These are phyloP conservation scores for Cynopterus sphinx DNA, from an alignment of 2,797 vertebrate species.

Conservation along the genomic window DNA sequence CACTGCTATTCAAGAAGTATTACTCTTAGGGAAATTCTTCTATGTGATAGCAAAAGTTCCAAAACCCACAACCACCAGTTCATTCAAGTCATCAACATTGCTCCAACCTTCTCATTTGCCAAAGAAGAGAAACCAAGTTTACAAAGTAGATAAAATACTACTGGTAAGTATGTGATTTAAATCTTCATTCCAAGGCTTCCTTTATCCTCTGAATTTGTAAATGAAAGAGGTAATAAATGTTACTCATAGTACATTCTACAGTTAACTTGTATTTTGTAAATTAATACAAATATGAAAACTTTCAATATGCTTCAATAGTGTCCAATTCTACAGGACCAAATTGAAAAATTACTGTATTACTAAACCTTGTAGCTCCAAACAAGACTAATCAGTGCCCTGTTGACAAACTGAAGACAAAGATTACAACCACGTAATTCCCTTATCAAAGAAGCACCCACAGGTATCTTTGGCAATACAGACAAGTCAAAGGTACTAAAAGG, in stretches of 20 bases:
- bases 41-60: not conserved
- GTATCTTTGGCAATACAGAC: slow-evolving; percentile 51
- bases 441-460: slow-evolving; percentile 41
- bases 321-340: slow-evolving; percentile 18
- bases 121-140: slow-evolving; percentile 30
- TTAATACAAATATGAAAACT: slow-evolving; percentile 2
- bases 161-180: not conserved
- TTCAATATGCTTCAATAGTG: not conserved
- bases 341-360: slow-evolving; percentile 46
- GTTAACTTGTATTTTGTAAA: slow-evolving; percentile 38
- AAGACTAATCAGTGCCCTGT: slow-evolving; percentile 34
- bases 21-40: slow-evolving; percentile 15
- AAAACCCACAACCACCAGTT: not conserved
- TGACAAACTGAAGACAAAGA: slow-evolving; percentile 51
- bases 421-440: slow-evolving; percentile 31
- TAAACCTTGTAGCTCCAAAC: not conserved
- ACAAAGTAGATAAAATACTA: slow-evolving; percentile 22
- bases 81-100: not conserved
- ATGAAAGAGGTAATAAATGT: slow-evolving; percentile 20
- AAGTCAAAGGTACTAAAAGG: slow-evolving; percentile 76
- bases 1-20: not conserved
- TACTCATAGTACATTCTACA: not conserved
- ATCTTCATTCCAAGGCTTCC: slow-evolving; percentile 7
- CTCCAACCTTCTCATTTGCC: not conserved
- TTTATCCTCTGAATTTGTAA: not conserved